These are phyloP conservation scores for Ammospiza nelsoni DNA, from an alignment of 2,113 vertebrate species.

Conservation along the genomic window DNA sequence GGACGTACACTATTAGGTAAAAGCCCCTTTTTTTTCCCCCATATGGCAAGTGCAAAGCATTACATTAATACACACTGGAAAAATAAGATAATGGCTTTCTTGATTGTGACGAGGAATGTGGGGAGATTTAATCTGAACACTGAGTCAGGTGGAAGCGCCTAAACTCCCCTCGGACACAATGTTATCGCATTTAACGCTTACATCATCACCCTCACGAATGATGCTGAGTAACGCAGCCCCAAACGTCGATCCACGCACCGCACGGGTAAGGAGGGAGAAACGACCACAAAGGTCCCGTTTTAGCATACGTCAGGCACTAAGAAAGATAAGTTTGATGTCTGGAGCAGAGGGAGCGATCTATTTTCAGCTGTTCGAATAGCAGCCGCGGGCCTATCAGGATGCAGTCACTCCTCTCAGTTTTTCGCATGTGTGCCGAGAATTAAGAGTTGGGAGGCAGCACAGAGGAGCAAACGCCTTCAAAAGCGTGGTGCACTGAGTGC, in stretches of 20 bases:
- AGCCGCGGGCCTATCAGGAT: background rate
- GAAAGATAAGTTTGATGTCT: background rate
- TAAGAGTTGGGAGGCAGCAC: background rate
- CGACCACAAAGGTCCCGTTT: background rate
- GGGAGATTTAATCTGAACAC: conserved; percentile 16
- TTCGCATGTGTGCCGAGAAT: background rate
- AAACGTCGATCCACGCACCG: background rate
- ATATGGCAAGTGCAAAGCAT: conserved; percentile 11
- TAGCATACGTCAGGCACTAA: background rate
- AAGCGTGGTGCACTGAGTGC: background rate
- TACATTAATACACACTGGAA: conserved; percentile 50
- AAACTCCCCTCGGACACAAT: conserved; percentile 52
- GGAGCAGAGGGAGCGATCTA: background rate
- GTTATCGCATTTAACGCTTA: conserved; percentile 49
- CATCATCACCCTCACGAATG: conserved; percentile 20
- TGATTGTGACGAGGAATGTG: conserved; percentile 17
- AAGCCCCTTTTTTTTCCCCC: background rate
- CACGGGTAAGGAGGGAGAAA: background rate
- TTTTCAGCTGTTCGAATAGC: background rate
- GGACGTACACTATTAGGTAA: background rate
- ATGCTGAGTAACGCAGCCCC: conserved; percentile 44
- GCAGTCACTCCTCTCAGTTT: background rate
- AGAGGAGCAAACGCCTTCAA: background rate
- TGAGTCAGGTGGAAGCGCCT: conserved; percentile 40
- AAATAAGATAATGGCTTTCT: conserved; percentile 56